phyloP scores from a whole-genome alignment of 2,113 vertebrate species.

The Platysternon megacephalum region DNA sequence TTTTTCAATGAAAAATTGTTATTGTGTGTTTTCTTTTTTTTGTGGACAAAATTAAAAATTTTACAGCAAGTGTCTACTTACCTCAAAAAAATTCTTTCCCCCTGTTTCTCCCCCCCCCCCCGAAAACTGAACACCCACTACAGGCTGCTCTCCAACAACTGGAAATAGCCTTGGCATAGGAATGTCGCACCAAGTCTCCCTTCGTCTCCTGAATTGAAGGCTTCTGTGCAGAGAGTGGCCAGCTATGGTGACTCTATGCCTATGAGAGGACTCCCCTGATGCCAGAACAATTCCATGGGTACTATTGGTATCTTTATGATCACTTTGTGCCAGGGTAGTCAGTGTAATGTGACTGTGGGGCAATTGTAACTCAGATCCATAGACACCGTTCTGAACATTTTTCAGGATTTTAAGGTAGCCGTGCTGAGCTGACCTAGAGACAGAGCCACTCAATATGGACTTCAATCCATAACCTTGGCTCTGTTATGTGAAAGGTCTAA shows the following conservation, averaged over 20 bases:
- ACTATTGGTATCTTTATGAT: too few relatives aligned
- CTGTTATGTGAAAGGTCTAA: neutral
- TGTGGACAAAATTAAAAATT: too few relatives aligned
- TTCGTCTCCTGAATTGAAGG: neutral
- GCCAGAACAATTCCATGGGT: too few relatives aligned
- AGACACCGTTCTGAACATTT: neutral
- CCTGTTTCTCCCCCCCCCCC: too few relatives aligned
- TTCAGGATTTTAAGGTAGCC: neutral
- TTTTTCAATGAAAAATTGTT: too few relatives aligned
- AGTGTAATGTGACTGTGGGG: neutral
- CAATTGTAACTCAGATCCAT: neutral
- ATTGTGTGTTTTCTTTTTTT: too few relatives aligned
- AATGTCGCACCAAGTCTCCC: fast-evolving
- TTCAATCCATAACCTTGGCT: neutral
- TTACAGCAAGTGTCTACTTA: neutral
- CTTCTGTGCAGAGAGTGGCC: neutral
- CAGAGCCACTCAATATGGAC: neutral
- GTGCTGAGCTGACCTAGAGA: neutral
- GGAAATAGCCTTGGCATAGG: neutral
- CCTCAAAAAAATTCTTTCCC: neutral
- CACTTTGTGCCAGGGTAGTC: too few relatives aligned
- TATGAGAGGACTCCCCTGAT: too few relatives aligned
- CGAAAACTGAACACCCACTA: neutral
- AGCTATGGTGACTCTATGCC: too few relatives aligned
- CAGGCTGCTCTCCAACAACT: neutral